A percentile compares a stretch with the other conserved stretches of the same genome.
These are phyloP conservation scores for Desmodus rotundus DNA, from an alignment of 2,113 vertebrate species.

Conservation along the genomic window DNA sequence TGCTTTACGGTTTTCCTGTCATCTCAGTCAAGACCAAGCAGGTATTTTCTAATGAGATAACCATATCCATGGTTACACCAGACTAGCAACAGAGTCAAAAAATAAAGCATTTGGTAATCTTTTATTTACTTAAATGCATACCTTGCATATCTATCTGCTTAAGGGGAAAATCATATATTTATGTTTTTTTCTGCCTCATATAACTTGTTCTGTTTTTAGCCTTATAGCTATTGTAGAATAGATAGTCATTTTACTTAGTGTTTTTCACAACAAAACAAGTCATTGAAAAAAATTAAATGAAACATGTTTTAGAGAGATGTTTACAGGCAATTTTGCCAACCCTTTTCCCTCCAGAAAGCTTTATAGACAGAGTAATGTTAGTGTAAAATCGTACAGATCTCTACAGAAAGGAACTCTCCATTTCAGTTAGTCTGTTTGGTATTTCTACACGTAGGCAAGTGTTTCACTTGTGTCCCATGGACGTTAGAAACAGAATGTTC, in stretches of 20 bases:
- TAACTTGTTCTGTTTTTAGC: not conserved
- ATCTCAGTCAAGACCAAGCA: not conserved
- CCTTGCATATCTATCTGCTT: not conserved
- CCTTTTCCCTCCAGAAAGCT: not conserved
- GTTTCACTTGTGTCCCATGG: not conserved
- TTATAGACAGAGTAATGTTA: not conserved
- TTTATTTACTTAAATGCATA: not conserved
- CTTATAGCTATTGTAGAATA: not conserved
- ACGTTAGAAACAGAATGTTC: not conserved
- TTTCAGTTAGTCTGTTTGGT: not conserved
- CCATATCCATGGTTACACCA: not conserved
- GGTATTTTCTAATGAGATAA: not conserved
- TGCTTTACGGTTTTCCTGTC: not conserved
- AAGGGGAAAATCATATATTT: not conserved
- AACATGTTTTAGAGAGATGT: not conserved
- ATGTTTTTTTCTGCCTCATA: not conserved
- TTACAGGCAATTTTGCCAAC: not conserved
- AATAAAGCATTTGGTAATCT: not conserved
- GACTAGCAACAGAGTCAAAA: not conserved
- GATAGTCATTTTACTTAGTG: not conserved
- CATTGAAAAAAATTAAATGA: not conserved
- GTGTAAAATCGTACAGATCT: not conserved
- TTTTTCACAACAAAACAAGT: not conserved
- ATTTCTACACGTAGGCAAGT: not conserved
- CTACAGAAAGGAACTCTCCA: not conserved